Base-by-base conservation (phyloP, 2,888 invertebrate genomes). In the Latheticus oryzae region DNA sequence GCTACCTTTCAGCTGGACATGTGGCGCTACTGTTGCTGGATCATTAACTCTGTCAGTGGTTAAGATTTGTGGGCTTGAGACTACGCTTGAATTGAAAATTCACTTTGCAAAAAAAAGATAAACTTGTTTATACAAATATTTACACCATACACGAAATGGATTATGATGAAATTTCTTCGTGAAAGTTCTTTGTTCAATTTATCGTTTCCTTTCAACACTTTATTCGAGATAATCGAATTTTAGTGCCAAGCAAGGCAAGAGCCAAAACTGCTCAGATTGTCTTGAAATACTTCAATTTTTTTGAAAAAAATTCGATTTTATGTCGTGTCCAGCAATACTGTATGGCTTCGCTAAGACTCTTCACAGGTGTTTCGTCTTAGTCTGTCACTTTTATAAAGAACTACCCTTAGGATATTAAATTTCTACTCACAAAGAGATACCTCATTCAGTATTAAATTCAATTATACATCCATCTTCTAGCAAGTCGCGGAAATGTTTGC, bases 391-490 rank as follows among this genome's bases (percentile, higher is more conserved):
- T 50, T 59, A 51, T 55, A 59, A 62, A 62, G 64, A 60, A 57
- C 60, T 53, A 57, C 40, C 62, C 54, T 51, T 52, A 43, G 63
- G 63, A 65, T 68, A 68, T 68, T 65, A 67, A 63, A 67, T 67
- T 67, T 66, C 67, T 62, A 65, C 65, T 63, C 65, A 62, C 64
- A 67, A 67, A 67, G 61, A 60, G 63, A 62, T 59, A 54, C 61
- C 63, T 68, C 68, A 68, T 68, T 68, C 68, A 68, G 61, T 68
- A 68, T 68, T 68, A 68, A 68, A 68, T 68, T 68, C 68, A 67
- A 68, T 67, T 68, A 66, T 64, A 47, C 56, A 42, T 47, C 55
- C 64, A 55, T 56, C 56, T 40, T 45, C n/a, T n/a, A n/a, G n/a
- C n/a, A n/a, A n/a, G n/a, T n/a, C n/a, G n/a, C n/a, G n/a, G 48